Conservation (phyloP, 2,888 invertebrate genomes). For the Coenonympha arcania region DNA sequence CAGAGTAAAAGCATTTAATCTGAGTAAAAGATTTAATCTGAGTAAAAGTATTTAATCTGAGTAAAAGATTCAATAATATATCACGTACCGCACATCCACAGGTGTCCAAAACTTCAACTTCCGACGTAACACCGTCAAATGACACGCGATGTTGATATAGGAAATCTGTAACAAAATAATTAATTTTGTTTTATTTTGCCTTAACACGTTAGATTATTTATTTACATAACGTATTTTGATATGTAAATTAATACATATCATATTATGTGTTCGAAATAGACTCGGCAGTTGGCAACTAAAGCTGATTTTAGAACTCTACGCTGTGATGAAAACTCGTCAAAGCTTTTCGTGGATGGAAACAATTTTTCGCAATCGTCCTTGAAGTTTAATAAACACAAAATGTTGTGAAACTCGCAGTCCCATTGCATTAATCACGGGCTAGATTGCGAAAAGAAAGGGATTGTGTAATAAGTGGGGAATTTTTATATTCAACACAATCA, state of each 20-base stretch:
- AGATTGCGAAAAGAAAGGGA: conserved; percentile 25
- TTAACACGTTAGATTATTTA: too few species aligned
- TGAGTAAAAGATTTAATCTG: too few species aligned
- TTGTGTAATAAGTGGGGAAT: conserved; percentile 25
- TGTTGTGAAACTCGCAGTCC: conserved; percentile 10
- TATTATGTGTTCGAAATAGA: neutral
- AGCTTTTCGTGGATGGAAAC: conserved; percentile 9
- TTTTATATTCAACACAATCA: conserved; percentile 27
- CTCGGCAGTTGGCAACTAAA: neutral
- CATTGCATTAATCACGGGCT: conserved; percentile 21
- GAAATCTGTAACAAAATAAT: conserved; percentile 76
- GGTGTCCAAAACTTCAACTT: conserved; percentile 84
- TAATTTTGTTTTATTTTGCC: too few species aligned
- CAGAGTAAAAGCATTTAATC: too few species aligned
- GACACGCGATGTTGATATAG: conserved; percentile 84
- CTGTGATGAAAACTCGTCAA: neutral
- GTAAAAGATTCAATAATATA: neutral
- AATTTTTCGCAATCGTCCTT: conserved; percentile 23
- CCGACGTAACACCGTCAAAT: conserved; percentile 82
- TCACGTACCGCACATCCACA: conserved; percentile 84
- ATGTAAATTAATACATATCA: too few species aligned
- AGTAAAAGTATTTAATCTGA: too few species aligned
- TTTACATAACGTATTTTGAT: too few species aligned
- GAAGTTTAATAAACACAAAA: conserved; percentile 8
- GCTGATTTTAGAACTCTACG: neutral